Base-by-base conservation (phyloP, 2,113 vertebrate genomes). In the Donacobius atricapilla region DNA sequence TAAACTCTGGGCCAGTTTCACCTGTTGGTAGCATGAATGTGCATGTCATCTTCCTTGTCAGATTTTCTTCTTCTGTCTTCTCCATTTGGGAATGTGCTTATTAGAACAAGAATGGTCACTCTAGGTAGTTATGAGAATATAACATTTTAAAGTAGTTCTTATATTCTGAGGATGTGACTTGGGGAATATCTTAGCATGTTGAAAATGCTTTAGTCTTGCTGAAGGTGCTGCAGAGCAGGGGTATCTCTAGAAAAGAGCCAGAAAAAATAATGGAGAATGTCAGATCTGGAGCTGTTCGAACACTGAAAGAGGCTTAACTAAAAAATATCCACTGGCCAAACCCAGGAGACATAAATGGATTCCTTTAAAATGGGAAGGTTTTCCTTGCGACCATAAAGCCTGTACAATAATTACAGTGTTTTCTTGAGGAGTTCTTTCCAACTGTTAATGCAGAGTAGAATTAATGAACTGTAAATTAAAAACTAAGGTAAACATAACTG, bases 211-310 rank as follows among this genome's bases (percentile, higher is more conserved):
- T 68, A 48, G 27, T 56, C 31, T 28, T 91, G 47, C 31, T 69
- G 66, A 48, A 47, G 33, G 16, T 21, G 4, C 54, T 83, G 56
- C 17, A 20, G 15, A 54, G 24, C 24, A n/a, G 20, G 22, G 13
- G 1, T 24, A 17, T 54, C 33, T 48, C 10, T 33, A 77, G n/a
- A 75, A 50, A 56, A 66, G 27, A 75, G 13, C 3, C n/a, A 48
- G 15, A 42, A 39, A 77, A 82, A 47, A 9, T 25, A 68, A 39
- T 0, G 0, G 23, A 19, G 13, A 35, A 28, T 17, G 6, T 87
- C 22, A 87, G 39, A 50, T 58, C 13, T 83, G 53, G 19, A 87
- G 47, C n/a, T 78, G 8, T 65, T 56, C 16, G 13, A 90, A 37
- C 14, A 7, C 30, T 76, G 31, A 56, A 63, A 45, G 56, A 85